A percentile compares a stretch with the other conserved stretches of the same genome.
phyloP scores from a whole-genome alignment of 2,888 invertebrate genomes.

The Idaea aversata region DNA sequence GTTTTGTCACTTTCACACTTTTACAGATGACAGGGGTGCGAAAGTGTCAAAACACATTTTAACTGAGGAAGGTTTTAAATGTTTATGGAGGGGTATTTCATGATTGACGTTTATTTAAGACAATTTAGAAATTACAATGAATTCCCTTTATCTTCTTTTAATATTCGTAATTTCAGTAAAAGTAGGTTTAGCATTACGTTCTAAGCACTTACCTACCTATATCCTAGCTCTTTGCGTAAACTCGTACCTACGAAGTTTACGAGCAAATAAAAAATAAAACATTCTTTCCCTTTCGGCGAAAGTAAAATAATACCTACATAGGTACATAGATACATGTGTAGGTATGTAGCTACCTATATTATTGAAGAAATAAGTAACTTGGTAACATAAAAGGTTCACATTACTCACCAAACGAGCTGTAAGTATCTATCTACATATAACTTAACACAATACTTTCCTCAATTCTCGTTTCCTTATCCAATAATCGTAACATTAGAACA shows the following conservation, averaged over 20 bases:
- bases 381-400: neutral
- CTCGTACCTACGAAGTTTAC: neutral
- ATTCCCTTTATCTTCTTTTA: too few relatives aligned
- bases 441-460: neutral
- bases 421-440: neutral
- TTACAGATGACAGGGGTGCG: too few relatives aligned
- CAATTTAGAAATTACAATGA: too few relatives aligned
- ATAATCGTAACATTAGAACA: constrained; percentile 3
- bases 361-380: neutral
- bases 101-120: too few relatives aligned
- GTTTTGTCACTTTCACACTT: too few relatives aligned
- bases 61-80: too few relatives aligned
- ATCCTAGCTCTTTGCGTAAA: neutral
- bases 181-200: too few relatives aligned
- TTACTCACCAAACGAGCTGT: constrained; percentile 1
- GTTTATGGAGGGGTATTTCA: too few relatives aligned
- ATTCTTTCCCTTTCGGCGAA: neutral
- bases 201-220: neutral
- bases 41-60: too few relatives aligned
- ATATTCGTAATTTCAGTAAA: too few relatives aligned
- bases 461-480: constrained; percentile 1
- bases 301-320: neutral
- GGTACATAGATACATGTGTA: neutral
- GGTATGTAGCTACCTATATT: neutral
- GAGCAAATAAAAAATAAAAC: neutral